Percentiles rank a stretch among this genome's conserved stretches.
These are phyloP conservation scores for Cheilosia scutellata DNA, from an alignment of 2,888 invertebrate species.

Conservation along the genomic window DNA sequence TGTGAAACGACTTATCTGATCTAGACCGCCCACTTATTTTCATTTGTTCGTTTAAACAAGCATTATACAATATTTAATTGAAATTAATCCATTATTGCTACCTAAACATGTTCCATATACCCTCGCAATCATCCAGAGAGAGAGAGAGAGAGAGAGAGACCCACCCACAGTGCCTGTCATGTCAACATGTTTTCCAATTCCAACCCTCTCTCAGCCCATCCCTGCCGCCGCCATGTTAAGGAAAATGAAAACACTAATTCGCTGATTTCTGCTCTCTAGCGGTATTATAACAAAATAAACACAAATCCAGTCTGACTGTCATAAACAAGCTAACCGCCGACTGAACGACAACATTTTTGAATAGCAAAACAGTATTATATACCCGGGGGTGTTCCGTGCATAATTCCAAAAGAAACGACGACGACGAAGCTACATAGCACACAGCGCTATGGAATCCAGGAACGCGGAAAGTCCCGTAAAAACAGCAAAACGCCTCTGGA, in stretches of 20 bases:
- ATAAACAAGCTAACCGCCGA: slow-evolving; percentile 62
- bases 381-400: slow-evolving; percentile 1
- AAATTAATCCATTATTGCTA: slow-evolving; percentile 48
- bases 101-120: slow-evolving; percentile 33
- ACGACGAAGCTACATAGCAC: not conserved
- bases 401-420: not conserved
- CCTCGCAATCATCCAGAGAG: slow-evolving; percentile 1
- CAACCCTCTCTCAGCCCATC: not conserved
- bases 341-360: slow-evolving; percentile 41
- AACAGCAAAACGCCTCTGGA: slow-evolving; percentile 30
- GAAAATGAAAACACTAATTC: slow-evolving; percentile 53
- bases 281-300: slow-evolving; percentile 54
- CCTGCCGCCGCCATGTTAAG: not conserved
- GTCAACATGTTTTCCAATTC: slow-evolving; percentile 43
- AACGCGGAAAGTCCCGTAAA: slow-evolving; percentile 12
- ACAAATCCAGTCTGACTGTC: slow-evolving; percentile 58
- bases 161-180: slow-evolving; percentile 18
- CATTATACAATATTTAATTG: slow-evolving; percentile 46
- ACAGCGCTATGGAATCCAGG: not conserved
- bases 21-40: slow-evolving; percentile 11
- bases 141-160: not conserved
- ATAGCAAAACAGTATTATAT: slow-evolving; percentile 26
- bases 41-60: slow-evolving; percentile 15
- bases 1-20: not conserved
- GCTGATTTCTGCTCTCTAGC: slow-evolving; percentile 44